Conservation (phyloP, 2,888 invertebrate genomes). For the Thymelicus lineola region DNA sequence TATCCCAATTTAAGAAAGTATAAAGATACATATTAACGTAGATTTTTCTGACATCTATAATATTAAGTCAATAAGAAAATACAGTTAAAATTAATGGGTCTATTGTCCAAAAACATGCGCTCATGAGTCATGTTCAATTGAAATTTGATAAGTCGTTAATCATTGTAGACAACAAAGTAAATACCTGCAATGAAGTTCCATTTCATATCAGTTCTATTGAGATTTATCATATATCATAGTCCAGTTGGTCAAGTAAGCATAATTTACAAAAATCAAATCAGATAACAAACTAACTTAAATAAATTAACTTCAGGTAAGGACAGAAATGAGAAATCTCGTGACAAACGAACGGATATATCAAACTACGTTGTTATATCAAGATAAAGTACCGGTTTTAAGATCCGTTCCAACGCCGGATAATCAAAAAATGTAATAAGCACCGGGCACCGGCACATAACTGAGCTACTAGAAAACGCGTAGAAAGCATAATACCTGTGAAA, state of each 20-base stretch:
- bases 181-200: no score
- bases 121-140: no score
- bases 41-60: no score
- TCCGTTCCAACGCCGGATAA: constrained; percentile 30
- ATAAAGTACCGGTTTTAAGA: constrained; percentile 28
- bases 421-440: constrained; percentile 34
- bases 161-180: no score
- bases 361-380: constrained; percentile 13
- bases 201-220: no score
- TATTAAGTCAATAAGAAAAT: no score
- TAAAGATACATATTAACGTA: no score
- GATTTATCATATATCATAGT: no score
- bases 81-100: no score
- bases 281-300: neutral
- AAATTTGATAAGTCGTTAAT: neutral
- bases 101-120: no score
- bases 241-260: no score
- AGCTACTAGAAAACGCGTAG: constrained; percentile 28
- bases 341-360: constrained; percentile 23
- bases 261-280: neutral
- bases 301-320: neutral
- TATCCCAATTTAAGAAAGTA: no score
- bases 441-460: neutral
- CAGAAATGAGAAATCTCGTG: constrained; percentile 1
- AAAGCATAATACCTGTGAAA: constrained; percentile 28